A percentile compares a stretch with the other conserved stretches of the same genome.
These are phyloP conservation scores for Lasaia peninsularis DNA, from an alignment of 1,140 invertebrate genomes.

Conservation along the genomic window DNA sequence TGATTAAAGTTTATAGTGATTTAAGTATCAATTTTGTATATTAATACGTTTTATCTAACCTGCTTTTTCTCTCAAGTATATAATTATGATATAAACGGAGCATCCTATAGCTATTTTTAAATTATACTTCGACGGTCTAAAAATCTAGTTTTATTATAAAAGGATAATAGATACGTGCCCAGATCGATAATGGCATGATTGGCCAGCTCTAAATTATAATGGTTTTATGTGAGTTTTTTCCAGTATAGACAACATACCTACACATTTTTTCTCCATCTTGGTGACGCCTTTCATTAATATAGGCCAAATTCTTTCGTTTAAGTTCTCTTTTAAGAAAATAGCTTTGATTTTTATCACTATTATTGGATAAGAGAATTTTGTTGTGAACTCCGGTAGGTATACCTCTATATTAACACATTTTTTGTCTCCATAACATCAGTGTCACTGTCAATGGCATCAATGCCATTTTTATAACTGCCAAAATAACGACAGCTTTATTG, in stretches of 20 bases:
- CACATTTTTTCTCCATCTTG: neutral
- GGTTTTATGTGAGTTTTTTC: constrained; percentile 21
- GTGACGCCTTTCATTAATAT: too few relatives aligned
- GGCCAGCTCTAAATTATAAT: constrained; percentile 41
- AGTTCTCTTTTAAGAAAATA: too few relatives aligned
- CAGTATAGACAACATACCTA: neutral
- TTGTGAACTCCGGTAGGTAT: too few relatives aligned
- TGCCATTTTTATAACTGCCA: too few relatives aligned
- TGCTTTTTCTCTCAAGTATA: constrained; percentile 26
- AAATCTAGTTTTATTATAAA: constrained; percentile 52
- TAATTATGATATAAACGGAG: constrained; percentile 61
- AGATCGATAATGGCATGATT: constrained; percentile 45
- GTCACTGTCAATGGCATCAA: too few relatives aligned
- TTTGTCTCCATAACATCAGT: too few relatives aligned
- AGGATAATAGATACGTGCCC: constrained; percentile 40
- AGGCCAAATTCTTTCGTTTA: too few relatives aligned
- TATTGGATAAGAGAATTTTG: too few relatives aligned
- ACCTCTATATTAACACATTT: too few relatives aligned
- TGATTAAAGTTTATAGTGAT: neutral
- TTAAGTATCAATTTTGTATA: constrained; percentile 68
- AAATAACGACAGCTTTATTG: too few relatives aligned
- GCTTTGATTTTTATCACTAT: too few relatives aligned
- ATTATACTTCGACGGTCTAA: constrained; percentile 50
- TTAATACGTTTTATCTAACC: constrained; percentile 42
- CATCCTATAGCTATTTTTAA: constrained; percentile 70